Base-by-base conservation (phyloP, 2,888 invertebrate species). In the Leucophora obtusa region DNA sequence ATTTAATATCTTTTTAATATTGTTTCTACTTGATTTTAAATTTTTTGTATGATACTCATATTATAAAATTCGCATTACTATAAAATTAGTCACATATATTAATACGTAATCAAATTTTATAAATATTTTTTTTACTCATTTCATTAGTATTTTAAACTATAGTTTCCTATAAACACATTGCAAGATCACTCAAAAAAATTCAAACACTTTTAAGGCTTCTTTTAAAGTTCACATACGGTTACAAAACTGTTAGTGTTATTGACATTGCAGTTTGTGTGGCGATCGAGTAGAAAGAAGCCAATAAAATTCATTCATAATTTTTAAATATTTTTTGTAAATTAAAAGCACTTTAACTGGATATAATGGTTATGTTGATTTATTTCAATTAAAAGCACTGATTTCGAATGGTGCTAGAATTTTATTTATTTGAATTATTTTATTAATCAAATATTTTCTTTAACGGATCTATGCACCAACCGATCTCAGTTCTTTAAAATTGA, bases 361-460 rank as follows among this genome's bases (percentile, higher is more conserved):
- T 24, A 59, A 28, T n/a, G 0, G 51, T 62, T 51, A 59, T 54
- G 82, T 58, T 78, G 82, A 68, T 56, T 74, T 60, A 47, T 69
- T 73, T 82, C 83, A 84, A 84, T 72, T 80, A 79, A 83, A 84
- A 83, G 84, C 84, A 84, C 84, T 84, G 84, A 84, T 84, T 84
- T 84, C 84, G 84, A 84, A 84, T 84, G 84, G 84, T 84, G 84
- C 84, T 84, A 84, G 84, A 84, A 84, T 75, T 81, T 76, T 71
- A 72, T 65, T 63, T 62, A 58, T 72, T 65, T 75, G 47, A 38
- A 56, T 28, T 15, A 21, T 33, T 62, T 75, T 47, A 58, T 53
- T 68, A 63, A 77, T 68, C 50, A 78, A 78, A 78, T 63, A 68
- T 63, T 59, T 60, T 59, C 18, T 70, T 78, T 43, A 83, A 65